Evolutionary conservation across 1,140 invertebrate genomes (phyloP).

Genomic region (Aporrectodea caliginosa): DNA sequence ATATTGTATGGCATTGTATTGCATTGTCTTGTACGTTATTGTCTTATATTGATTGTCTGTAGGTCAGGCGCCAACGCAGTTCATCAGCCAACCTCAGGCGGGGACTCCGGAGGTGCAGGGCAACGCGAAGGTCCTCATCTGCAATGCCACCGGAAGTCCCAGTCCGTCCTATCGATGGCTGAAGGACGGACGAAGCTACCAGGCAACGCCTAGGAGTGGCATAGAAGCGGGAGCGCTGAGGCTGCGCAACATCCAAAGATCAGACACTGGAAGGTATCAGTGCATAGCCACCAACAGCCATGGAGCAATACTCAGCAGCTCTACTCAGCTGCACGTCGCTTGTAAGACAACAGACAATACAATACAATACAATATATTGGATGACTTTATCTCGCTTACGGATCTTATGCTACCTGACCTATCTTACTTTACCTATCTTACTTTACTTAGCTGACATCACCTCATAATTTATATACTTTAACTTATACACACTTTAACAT

Average conservation of each 20-base stretch:
- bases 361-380: too few species aligned
- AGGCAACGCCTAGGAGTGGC: conserved; percentile 37
- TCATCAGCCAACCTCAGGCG: conserved; percentile 35
- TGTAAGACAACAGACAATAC: conserved; percentile 71
- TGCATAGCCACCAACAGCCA: conserved; percentile 84
- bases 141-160: conserved; percentile 64
- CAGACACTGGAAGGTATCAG: conserved; percentile 81
- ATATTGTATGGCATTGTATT: too few species aligned
- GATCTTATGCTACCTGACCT: too few species aligned
- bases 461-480: too few species aligned
- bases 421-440: too few species aligned
- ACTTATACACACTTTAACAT: too few species aligned
- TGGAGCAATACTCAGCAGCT: conserved; percentile 83
- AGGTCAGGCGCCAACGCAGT: conserved; percentile 34
- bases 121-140: conserved; percentile 37
- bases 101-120: conserved; percentile 33
- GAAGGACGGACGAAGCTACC: conserved; percentile 65
- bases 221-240: conserved; percentile 72
- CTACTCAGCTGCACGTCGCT: conserved; percentile 77
- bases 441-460: too few species aligned
- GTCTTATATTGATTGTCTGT: conserved; percentile 28
- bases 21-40: too few species aligned
- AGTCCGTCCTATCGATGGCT: conserved; percentile 83
- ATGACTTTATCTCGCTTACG: too few species aligned
- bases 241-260: conserved; percentile 70